Evolutionary conservation across 2,113 vertebrate genomes (phyloP).

Genomic region (Sapayoa aenigma): DNA sequence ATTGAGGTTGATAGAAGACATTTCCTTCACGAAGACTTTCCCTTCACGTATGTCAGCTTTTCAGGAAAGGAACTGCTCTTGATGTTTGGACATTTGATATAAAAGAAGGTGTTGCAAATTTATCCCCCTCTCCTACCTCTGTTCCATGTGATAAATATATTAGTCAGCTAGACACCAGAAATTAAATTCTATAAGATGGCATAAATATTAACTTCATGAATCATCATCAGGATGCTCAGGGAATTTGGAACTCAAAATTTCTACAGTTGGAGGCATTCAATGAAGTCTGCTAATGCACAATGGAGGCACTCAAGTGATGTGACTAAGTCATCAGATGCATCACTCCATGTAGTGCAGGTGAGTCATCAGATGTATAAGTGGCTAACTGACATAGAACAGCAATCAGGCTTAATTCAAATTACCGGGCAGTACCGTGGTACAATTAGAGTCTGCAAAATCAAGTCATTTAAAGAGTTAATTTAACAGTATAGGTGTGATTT

Average conservation of each 20-base stretch:
- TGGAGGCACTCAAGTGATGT: background rate
- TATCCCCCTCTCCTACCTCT: rapidly evolving
- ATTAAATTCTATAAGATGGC: background rate
- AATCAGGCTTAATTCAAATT: background rate
- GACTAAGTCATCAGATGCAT: background rate
- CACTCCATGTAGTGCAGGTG: background rate
- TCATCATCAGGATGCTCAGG: background rate
- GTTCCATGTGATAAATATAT: background rate
- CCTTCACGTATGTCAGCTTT: background rate
- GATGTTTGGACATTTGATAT: background rate
- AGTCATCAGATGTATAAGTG: background rate
- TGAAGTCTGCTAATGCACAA: background rate
- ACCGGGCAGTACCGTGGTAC: background rate
- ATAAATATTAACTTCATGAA: background rate
- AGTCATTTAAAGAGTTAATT: background rate
- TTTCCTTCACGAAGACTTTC: background rate
- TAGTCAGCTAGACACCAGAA: background rate
- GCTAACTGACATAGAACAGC: background rate
- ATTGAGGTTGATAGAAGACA: background rate
- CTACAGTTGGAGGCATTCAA: background rate
- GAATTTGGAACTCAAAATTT: background rate
- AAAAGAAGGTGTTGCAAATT: background rate
- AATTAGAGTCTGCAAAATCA: background rate
- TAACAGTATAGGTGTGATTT: background rate
- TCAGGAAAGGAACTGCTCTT: background rate